Conservation (phyloP, 2,888 invertebrate genomes). For the Drosophila kambysellisi region DNA sequence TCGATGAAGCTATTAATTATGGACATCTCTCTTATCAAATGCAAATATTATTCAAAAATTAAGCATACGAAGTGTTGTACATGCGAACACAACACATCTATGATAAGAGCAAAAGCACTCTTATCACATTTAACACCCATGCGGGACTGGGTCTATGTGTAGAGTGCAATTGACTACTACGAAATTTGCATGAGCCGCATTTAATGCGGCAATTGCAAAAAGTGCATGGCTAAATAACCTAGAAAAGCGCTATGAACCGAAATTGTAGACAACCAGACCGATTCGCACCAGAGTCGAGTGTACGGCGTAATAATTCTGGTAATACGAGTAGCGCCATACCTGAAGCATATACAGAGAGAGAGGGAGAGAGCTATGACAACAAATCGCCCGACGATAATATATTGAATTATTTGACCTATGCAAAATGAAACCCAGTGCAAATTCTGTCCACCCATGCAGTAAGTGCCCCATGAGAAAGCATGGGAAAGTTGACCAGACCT, state of each 20-base stretch:
- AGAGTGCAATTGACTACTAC: constrained; percentile 24
- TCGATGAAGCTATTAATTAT: neutral
- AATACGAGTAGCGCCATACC: constrained; percentile 52
- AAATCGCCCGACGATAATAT: constrained; percentile 38
- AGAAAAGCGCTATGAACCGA: constrained; percentile 62
- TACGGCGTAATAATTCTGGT: constrained; percentile 7
- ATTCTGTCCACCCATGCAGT: constrained; percentile 58
- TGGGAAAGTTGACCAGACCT: constrained; percentile 43
- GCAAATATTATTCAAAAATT: constrained; percentile 4
- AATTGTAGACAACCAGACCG: constrained; percentile 60
- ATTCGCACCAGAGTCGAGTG: constrained; percentile 19
- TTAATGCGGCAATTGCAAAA: constrained; percentile 51
- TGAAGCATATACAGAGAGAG: neutral
- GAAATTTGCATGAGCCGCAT: constrained; percentile 49
- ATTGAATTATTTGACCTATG: constrained; percentile 69
- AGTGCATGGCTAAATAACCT: constrained; percentile 59
- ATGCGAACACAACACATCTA: neutral
- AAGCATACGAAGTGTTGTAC: constrained; percentile 41
- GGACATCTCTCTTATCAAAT: neutral
- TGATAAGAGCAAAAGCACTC: constrained; percentile 1
- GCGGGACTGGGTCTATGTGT: constrained; percentile 26
- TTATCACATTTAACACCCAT: constrained; percentile 41
- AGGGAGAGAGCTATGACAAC: constrained; percentile 51
- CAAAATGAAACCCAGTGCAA: constrained; percentile 41
- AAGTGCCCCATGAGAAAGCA: constrained; percentile 38